These are phyloP conservation scores for Penaeus japonicus DNA, from an alignment of 1,140 invertebrate genomes.

Conservation along the genomic window DNA sequence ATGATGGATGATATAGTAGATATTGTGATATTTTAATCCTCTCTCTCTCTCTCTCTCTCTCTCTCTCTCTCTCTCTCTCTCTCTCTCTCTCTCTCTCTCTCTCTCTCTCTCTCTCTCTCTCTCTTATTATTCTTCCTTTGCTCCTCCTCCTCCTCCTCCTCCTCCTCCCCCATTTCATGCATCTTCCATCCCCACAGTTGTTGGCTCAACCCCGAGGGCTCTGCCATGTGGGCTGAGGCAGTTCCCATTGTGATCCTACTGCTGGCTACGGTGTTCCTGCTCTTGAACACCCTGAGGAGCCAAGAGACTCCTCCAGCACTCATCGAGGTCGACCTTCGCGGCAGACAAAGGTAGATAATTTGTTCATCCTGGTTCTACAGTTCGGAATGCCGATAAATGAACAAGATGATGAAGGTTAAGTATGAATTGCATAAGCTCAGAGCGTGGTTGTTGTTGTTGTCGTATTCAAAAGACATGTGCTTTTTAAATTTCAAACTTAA, in stretches of 20 bases:
- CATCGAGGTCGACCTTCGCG: constrained; percentile 42
- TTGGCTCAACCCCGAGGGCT: constrained; percentile 39
- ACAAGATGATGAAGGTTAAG: too few relatives aligned
- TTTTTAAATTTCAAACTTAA: too few relatives aligned
- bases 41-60: background rate
- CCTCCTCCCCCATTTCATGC: background rate
- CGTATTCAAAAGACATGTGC: too few relatives aligned
- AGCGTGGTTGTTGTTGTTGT: too few relatives aligned
- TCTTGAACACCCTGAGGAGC: constrained; percentile 29
- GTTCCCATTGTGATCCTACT: constrained; percentile 49
- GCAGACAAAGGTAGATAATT: constrained; percentile 46
- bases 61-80: background rate
- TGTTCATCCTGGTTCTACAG: too few relatives aligned
- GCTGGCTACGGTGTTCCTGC: constrained; percentile 16
- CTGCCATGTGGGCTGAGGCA: constrained; percentile 29
- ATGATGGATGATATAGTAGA: background rate
- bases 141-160: background rate
- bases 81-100: background rate
- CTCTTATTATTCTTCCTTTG: background rate
- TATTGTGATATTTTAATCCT: background rate
- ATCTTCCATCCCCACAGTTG: constrained; percentile 17
- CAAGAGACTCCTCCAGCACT: constrained; percentile 31
- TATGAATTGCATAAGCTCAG: too few relatives aligned
- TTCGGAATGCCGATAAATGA: too few relatives aligned
- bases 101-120: background rate